A percentile compares a stretch with the other conserved stretches of the same genome.
phyloP scores from a whole-genome alignment of 2,113 vertebrate genomes.

The Elanus axillaris region DNA sequence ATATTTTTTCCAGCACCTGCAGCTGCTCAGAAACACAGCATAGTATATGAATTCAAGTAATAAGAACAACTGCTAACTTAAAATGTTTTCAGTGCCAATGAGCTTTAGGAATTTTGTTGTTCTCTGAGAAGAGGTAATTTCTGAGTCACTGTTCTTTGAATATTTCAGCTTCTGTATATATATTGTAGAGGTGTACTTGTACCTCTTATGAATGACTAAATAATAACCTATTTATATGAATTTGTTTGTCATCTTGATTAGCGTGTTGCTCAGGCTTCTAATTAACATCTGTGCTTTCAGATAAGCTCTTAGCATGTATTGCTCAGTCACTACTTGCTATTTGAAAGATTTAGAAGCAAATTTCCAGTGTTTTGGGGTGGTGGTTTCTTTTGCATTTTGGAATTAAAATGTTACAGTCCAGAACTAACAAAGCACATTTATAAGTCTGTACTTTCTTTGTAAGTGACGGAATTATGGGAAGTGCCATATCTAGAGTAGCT shows the following conservation, averaged over 20 bases:
- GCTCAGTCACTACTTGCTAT: neutral
- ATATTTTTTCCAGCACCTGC: neutral
- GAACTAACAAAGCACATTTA: neutral
- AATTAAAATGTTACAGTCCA: neutral
- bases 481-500: neutral
- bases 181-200: neutral
- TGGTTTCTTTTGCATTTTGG: neutral
- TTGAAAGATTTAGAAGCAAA: neutral
- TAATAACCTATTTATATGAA: neutral
- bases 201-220: neutral
- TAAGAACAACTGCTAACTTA: neutral
- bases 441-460: neutral
- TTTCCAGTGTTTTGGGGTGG: neutral
- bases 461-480: neutral
- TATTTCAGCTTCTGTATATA: neutral
- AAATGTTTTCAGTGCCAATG: neutral
- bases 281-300: neutral
- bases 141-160: neutral
- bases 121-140: neutral
- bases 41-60: neutral
- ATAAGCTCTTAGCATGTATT: neutral
- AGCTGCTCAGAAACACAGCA: neutral
- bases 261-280: neutral
- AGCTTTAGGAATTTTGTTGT: neutral
- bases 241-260: neutral